Base-by-base conservation (phyloP, 2,888 invertebrate species). In the Crioceris asparagi region DNA sequence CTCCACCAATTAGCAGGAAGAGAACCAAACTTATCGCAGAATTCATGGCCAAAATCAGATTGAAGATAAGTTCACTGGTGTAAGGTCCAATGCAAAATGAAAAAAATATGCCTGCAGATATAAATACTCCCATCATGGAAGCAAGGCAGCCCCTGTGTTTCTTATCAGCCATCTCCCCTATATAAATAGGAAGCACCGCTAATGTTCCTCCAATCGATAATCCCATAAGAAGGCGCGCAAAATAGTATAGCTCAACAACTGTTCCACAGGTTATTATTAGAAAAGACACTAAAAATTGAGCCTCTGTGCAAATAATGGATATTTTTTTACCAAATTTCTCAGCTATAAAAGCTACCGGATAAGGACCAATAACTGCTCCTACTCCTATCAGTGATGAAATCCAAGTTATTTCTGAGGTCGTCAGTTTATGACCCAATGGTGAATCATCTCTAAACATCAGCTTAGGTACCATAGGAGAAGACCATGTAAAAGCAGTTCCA, bases 241-340 rank as follows among this genome's bases (percentile, higher is more conserved):
- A 6, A 21, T 21, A 21, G 10, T 21, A 21, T 6, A 21, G 7
- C 10, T 21, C 21, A 7, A 21, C 10, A 6, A 6, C 10, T 21
- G 6, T 10, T 10, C 21, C 6, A 10, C 6, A 21, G 21, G 7
- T 10, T 10, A 21, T 21, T 6, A 6, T 10, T 7, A 21, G 21
- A 21, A 7, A 21, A 6, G 21, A 21, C 6, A 21, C 21, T 21
- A 21, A 6, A 6, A 21, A 10, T 21, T 6, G 21, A 10, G 10
- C 6, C 10, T 10, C 21, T 10, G 10, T 21, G 10, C 7, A 21
- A 6, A 21, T 21, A 7, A 21, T 21, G 6, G 21, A 7, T 10
- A 21, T 21, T 63, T 80, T 83, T 16, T 82, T 68, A 1, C 83
- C 83, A 36, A 78, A 64, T 47, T 64, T 72, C 32, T 79, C 75